These are phyloP conservation scores for Premnoplex brunnescens DNA, from an alignment of 2,797 vertebrate species.

Conservation along the genomic window DNA sequence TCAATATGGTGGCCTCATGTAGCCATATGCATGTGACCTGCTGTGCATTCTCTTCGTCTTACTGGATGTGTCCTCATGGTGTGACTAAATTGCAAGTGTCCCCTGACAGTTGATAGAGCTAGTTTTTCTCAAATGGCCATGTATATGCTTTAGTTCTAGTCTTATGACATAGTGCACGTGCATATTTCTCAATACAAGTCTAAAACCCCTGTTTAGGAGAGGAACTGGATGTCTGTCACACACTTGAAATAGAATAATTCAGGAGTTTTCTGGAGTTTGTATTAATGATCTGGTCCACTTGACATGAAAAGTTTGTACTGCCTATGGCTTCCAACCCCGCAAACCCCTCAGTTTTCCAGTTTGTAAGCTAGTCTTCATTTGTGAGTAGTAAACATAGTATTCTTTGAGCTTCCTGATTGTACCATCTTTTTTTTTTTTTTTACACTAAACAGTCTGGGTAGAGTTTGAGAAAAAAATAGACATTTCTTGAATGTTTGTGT, in stretches of 20 bases:
- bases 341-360: background rate
- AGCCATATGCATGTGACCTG: background rate
- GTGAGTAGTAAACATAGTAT: background rate
- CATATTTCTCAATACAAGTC: background rate
- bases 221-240: background rate
- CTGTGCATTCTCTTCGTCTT: background rate
- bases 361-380: background rate
- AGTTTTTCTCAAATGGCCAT: background rate
- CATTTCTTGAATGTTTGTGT: background rate
- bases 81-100: background rate
- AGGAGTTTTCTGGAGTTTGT: background rate
- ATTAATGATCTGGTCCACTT: background rate
- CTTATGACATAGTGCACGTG: background rate
- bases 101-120: background rate
- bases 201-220: background rate
- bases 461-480: background rate
- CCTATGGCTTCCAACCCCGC: background rate
- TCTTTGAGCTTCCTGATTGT: background rate
- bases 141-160: background rate
- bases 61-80: background rate
- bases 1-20: background rate
- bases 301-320: background rate
- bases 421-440: background rate
- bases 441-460: background rate
- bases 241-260: background rate